Conservation (phyloP, 2,113 vertebrate genomes). For the Dolichallabes microphthalmus region DNA sequence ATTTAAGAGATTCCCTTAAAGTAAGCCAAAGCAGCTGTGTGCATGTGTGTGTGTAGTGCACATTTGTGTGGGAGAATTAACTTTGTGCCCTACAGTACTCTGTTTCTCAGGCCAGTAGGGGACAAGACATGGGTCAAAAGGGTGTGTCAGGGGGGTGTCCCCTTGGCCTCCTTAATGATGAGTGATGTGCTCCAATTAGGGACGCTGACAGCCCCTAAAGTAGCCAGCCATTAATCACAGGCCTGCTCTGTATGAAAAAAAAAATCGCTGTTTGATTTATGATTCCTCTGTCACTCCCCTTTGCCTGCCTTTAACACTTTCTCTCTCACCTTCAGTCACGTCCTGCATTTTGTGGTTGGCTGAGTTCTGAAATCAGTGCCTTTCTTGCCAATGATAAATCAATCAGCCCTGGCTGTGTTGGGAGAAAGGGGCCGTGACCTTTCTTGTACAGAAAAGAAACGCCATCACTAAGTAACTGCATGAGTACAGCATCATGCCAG, state of each 20-base stretch:
- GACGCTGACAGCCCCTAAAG: constrained; percentile 74
- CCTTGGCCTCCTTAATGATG: constrained; percentile 73
- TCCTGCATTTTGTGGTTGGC: constrained; percentile 58
- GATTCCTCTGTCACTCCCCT: constrained; percentile 57
- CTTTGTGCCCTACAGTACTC: constrained; percentile 57
- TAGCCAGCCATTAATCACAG: constrained; percentile 73
- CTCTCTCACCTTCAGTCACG: constrained; percentile 44
- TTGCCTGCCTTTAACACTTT: constrained; percentile 19
- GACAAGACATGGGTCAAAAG: constrained; percentile 54
- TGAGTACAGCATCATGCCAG: background rate
- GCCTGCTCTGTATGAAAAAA: constrained; percentile 58
- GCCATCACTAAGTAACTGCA: constrained; percentile 26
- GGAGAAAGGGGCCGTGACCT: constrained; percentile 41
- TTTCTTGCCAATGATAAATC: constrained; percentile 61
- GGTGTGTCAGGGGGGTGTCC: constrained; percentile 61
- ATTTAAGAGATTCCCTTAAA: background rate
- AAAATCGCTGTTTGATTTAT: constrained; percentile 77
- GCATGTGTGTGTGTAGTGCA: background rate
- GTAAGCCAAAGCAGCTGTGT: background rate
- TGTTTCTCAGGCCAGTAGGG: constrained; percentile 43
- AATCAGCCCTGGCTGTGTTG: constrained; percentile 54
- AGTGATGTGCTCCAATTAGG: constrained; percentile 79
- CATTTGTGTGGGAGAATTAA: constrained; percentile 30
- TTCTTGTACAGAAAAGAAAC: constrained; percentile 42
- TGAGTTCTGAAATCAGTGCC: constrained; percentile 59